Percentiles rank a stretch among this genome's conserved stretches.
These are phyloP conservation scores for Girardia tigrina DNA, from an alignment of 2,888 invertebrate species.

Conservation along the genomic window DNA sequence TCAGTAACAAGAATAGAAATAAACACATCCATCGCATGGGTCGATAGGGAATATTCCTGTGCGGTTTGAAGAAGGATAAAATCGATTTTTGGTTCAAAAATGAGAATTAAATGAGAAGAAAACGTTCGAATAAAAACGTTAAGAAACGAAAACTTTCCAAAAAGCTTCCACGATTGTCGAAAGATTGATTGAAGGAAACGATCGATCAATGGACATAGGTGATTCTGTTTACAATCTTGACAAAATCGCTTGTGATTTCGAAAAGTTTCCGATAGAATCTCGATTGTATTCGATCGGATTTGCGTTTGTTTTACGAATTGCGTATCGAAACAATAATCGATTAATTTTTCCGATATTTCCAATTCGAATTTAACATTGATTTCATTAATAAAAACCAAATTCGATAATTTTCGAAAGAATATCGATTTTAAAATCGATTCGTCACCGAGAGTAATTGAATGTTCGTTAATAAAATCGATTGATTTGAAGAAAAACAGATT, in stretches of 20 bases:
- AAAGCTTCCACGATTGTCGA: background rate
- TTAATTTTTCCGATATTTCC: background rate
- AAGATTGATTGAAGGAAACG: background rate
- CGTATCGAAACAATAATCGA: background rate
- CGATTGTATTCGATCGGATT: background rate
- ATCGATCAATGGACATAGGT: background rate
- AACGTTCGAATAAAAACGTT: background rate
- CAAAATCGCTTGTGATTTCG: background rate
- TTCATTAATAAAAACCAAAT: background rate
- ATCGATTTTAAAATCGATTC: background rate
- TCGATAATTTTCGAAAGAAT: background rate
- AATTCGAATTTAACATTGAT: background rate
- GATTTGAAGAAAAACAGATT: background rate
- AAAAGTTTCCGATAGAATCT: background rate
- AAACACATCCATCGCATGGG: background rate
- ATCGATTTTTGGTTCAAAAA: background rate
- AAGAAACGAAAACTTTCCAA: background rate
- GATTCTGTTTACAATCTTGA: background rate
- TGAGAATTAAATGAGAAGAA: background rate
- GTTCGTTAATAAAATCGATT: background rate
- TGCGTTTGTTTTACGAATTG: constrained; percentile 4
- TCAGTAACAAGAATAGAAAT: background rate
- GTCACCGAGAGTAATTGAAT: background rate
- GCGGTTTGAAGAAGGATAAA: background rate
- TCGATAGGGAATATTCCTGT: background rate